These are phyloP conservation scores for Struthio camelus DNA, from an alignment of 2,113 vertebrate genomes.

Conservation along the genomic window DNA sequence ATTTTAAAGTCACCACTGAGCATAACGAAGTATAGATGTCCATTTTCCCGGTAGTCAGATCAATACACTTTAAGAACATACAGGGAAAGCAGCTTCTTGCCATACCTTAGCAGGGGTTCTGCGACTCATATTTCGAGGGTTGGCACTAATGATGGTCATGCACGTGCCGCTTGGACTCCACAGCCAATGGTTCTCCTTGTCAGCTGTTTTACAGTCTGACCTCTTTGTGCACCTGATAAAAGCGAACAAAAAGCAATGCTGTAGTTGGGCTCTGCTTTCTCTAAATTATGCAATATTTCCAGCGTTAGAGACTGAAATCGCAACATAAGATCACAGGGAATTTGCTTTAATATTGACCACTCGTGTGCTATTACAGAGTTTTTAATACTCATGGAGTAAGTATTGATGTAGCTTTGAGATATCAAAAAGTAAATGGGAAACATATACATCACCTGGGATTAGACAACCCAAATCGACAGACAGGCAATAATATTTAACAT, in stretches of 20 bases:
- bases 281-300: background rate
- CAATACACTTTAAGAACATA: background rate
- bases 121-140: slow-evolving; percentile 88
- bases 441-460: background rate
- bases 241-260: background rate
- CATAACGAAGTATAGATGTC: background rate
- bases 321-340: background rate
- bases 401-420: background rate
- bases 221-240: slow-evolving; percentile 85
- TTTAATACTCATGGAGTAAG: background rate
- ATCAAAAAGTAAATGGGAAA: background rate
- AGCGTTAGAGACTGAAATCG: background rate
- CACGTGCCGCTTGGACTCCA: slow-evolving; percentile 88
- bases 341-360: slow-evolving; percentile 19
- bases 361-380: background rate
- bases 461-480: background rate
- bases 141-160: slow-evolving; percentile 78
- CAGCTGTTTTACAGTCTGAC: slow-evolving; percentile 77
- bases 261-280: background rate
- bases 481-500: background rate
- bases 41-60: background rate
- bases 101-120: slow-evolving; percentile 72
- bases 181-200: slow-evolving; percentile 85
- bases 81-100: background rate
- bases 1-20: background rate